Evolutionary conservation across 2,888 invertebrate genomes (phyloP).

Genomic region (Bellardia pandia): DNA sequence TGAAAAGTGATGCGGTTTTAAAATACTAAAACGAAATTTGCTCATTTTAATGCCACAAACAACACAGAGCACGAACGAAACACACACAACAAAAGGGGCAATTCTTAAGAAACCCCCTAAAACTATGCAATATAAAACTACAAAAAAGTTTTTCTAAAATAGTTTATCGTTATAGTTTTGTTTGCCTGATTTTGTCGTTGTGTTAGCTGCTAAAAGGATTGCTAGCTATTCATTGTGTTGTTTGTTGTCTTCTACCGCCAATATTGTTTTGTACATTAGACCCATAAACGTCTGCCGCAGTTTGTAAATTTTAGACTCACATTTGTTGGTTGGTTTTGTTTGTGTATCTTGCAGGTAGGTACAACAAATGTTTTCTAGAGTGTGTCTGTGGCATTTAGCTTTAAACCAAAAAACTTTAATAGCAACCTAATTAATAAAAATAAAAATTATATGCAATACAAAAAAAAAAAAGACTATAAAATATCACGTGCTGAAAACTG

Average conservation of each 20-base stretch:
- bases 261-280: constrained; percentile 65
- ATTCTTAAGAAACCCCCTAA: constrained; percentile 65
- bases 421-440: constrained; percentile 82
- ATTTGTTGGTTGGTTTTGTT: constrained; percentile 19
- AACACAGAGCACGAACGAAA: constrained; percentile 8
- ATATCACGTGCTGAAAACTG: constrained; percentile 76
- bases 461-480: constrained; percentile 53
- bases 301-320: constrained; percentile 66
- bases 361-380: background rate
- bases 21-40: constrained; percentile 66
- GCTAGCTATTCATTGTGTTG: constrained; percentile 33
- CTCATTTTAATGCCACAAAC: constrained; percentile 65
- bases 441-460: constrained; percentile 66
- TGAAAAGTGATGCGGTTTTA: constrained; percentile 59
- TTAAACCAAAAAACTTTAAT: constrained; percentile 77
- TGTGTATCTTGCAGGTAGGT: constrained; percentile 58
- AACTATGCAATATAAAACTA: constrained; percentile 56
- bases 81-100: constrained; percentile 26
- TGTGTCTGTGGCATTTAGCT: constrained; percentile 67
- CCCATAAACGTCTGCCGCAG: constrained; percentile 70
- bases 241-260: constrained; percentile 43
- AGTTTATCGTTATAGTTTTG: constrained; percentile 76
- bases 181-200: constrained; percentile 41
- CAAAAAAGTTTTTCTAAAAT: constrained; percentile 74
- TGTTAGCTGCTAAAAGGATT: constrained; percentile 26